Base-by-base conservation (phyloP, 2,888 invertebrate genomes). In the Oscheius sp. region DNA sequence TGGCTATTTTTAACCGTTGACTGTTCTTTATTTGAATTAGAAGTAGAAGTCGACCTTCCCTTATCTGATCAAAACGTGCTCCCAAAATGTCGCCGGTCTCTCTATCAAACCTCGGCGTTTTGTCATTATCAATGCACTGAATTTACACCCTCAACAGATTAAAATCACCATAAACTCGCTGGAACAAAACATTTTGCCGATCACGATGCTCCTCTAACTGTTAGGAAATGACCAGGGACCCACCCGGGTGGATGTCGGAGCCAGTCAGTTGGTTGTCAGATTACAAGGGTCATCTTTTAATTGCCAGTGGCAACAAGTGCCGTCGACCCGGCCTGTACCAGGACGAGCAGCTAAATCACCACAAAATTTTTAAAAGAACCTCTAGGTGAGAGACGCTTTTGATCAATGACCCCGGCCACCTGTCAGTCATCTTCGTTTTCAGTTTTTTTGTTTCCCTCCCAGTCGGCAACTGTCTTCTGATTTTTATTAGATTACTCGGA, bases 181-280 rank as follows among this genome's bases (percentile, higher is more conserved):
- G 53, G 53, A 53, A 53, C 45, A 45, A 49, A 21, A 25, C 53
- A 23, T 53, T 49, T 49, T 21, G n/a, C 21, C 13, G 53, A 53
- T 25, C 21, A 21, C 53, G 1, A 12, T 18, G 16, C 21, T 49
- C 6, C 5, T 49, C 9, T 53, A 3, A n/a, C 49, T 49, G 16
- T 49, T 49, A 7, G 49, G 21, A 49, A 7, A 3, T 5, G 2
- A 49, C 16, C 49, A 49, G 21, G 7, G 12, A 25, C 21, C 25
- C 21, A 53, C 21, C 25, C 53, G 12, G 18, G 53, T 53, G 21
- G 23, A 53, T 21, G n/a, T 18, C n/a, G 53, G 21, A 18, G 53
- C 23, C 25, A 18, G 23, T 3, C 53, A 25, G 25, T 25, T 53
- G 18, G n/a, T 53, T 13, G 12, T 7, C 53, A 12, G 53, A 21